Base-by-base conservation (phyloP, 2,888 invertebrate genomes). In the Cheilosia pagana region DNA sequence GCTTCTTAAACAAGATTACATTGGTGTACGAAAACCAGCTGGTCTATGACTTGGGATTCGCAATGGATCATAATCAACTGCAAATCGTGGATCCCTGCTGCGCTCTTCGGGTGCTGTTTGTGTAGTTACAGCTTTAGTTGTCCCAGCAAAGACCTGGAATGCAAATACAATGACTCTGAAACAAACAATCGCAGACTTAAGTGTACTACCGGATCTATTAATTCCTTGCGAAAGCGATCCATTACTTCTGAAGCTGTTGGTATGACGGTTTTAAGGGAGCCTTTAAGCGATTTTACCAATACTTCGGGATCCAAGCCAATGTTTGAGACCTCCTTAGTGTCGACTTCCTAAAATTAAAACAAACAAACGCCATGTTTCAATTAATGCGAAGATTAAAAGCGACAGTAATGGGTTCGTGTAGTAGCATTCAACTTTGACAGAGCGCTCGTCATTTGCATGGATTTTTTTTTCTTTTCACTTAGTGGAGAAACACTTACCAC, bases 171-270 rank as follows among this genome's bases (percentile, higher is more conserved):
- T 23, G 60, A 62, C 21, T 68, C 35, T 25, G 48, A 2, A 45
- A 55, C 31, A 16, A 39, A 31, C 35, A 39, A 31, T 14, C n/a
- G 39, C 21, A 39, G 45, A 39, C 16, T 57, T 14, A 12, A 35
- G n/a, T 50, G 16, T 77, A 82, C 87, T 87, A 95, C 93, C 55
- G 94, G 94, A n/a, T 95, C 94, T 62, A 96, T 92, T 0, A 96
- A 92, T 86, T 96, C 94, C 67, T 93, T 93, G 88, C 94, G 94
- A 55, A 95, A 92, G 65, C 93, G 93, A 76, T 94, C 93, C 86
- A 95, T 93, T 3, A 96, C 90, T 25, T 93, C 93, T 74, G 93
- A 93, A 88, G 95, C 93, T n/a, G 92, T 93, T 3, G 96, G 96
- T 63, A 96, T 93, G 90, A 95, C 90, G 63, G 93, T 93, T 45